phyloP scores from a whole-genome alignment of 2,797 vertebrate species.

The Carcharodon carcharias region DNA sequence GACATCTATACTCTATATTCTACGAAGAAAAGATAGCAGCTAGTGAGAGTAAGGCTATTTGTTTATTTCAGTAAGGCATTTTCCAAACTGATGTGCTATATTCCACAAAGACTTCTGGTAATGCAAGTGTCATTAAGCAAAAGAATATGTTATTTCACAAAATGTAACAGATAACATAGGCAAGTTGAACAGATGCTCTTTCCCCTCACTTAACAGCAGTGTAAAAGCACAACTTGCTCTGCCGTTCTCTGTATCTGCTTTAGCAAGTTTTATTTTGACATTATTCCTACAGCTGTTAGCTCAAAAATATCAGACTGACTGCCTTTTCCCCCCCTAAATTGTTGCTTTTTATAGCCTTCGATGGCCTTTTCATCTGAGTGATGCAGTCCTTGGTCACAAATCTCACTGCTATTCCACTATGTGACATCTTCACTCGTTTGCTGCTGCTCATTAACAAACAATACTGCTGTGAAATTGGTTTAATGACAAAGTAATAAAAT shows the following conservation, averaged over 20 bases:
- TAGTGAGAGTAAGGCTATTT: neutral
- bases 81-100: neutral
- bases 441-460: conserved; percentile 99
- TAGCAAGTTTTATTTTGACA: conserved; percentile 21
- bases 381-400: conserved; percentile 84
- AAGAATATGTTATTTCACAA: conserved; percentile 20
- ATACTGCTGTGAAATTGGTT: conserved; percentile 99
- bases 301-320: conserved; percentile 91
- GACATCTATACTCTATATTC: neutral
- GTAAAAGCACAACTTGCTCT: neutral
- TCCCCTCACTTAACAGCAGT: neutral
- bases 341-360: conserved; percentile 82
- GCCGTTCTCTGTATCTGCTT: neutral
- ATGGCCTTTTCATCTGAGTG: conserved; percentile 77
- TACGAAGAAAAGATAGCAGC: neutral
- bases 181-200: neutral
- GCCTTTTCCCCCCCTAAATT: conserved; percentile 94
- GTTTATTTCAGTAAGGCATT: neutral
- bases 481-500: conserved; percentile 99
- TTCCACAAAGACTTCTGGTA: neutral
- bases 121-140: neutral
- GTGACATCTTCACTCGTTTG: conserved; percentile 98
- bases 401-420: conserved; percentile 95
- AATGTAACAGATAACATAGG: neutral
- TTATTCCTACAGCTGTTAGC: conserved; percentile 53